Conservation (phyloP, 2,888 invertebrate species). For the Nycteola revayana region DNA sequence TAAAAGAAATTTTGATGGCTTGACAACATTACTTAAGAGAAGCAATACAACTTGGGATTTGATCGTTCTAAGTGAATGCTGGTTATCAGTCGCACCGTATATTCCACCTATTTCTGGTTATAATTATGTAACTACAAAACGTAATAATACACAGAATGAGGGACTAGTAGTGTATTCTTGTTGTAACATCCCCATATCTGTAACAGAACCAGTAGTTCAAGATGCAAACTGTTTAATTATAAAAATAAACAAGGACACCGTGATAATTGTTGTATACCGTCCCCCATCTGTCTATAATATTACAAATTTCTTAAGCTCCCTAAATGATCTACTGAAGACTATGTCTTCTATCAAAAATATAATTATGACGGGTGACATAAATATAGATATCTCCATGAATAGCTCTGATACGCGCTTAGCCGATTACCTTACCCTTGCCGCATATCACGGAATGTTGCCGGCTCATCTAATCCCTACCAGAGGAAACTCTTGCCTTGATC, state of each 20-base stretch:
- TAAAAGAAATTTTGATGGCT: neutral
- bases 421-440: neutral
- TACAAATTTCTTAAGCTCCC: neutral
- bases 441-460: constrained; percentile 1
- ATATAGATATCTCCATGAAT: constrained; percentile 1
- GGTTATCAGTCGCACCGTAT: neutral
- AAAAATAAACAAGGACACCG: neutral
- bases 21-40: neutral
- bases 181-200: neutral
- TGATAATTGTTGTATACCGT: constrained; percentile 1
- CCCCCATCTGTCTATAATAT: neutral
- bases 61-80: neutral
- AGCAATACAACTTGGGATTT: neutral
- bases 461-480: neutral
- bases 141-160: neutral
- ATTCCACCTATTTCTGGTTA: neutral
- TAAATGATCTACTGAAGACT: neutral
- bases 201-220: neutral
- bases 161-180: neutral
- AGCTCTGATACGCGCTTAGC: neutral
- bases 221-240: constrained; percentile 1
- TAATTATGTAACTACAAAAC: neutral
- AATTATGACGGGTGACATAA: neutral
- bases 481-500: neutral
- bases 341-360: neutral